These are phyloP conservation scores for Taurulus bubalis DNA, from an alignment of 2,113 vertebrate species.

Conservation along the genomic window DNA sequence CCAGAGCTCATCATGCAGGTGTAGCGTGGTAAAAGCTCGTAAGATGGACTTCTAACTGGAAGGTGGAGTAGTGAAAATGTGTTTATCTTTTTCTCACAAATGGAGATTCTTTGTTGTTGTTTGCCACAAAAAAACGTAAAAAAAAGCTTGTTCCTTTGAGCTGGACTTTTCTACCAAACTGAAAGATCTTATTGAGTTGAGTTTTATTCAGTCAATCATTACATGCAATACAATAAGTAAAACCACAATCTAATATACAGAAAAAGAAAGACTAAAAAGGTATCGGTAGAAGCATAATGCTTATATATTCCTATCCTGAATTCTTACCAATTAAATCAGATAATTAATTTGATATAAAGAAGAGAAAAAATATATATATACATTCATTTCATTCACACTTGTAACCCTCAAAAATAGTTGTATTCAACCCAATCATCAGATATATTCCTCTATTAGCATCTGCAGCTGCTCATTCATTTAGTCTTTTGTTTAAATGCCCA, in stretches of 20 bases:
- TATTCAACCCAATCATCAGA: not conserved
- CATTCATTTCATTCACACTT: too few species aligned
- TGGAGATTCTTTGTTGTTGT: not conserved
- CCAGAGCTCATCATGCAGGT: conserved; percentile 44
- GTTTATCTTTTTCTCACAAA: conserved; percentile 13
- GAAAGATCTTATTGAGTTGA: conserved; percentile 13
- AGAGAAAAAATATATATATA: too few species aligned
- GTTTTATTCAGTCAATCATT: too few species aligned
- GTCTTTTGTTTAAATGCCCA: too few species aligned
- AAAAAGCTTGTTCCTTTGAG: not conserved
- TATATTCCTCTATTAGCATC: not conserved
- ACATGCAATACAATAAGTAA: too few species aligned
- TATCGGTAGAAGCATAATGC: too few species aligned
- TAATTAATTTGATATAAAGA: too few species aligned
- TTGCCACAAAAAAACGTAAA: not conserved
- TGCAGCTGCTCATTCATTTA: conserved; percentile 7
- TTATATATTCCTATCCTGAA: too few species aligned
- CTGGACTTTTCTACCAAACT: conserved; percentile 15
- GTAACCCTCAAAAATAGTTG: too few species aligned
- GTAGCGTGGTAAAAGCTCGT: conserved; percentile 26
- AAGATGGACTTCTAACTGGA: not conserved
- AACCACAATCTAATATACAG: too few species aligned
- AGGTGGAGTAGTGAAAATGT: conserved; percentile 6
- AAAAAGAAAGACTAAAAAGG: too few species aligned
- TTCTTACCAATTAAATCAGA: too few species aligned